Evolutionary conservation across 2,888 invertebrate genomes (phyloP), one percentile per base, ranked within the genome.

Genomic region (Lepidocyrtoides sp.): DNA sequence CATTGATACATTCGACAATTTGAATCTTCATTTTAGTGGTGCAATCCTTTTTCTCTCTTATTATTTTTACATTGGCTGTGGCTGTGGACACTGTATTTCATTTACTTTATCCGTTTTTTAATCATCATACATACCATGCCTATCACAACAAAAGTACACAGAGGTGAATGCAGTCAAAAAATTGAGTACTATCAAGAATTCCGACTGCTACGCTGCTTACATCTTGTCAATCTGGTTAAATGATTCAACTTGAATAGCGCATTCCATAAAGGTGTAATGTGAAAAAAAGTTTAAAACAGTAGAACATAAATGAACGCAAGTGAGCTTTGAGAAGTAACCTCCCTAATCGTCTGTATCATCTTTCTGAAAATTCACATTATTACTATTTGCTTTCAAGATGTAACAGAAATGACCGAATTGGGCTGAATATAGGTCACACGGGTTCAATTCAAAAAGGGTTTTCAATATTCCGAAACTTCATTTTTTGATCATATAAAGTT

Each of bases 141-240:
- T n/a, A n/a, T n/a, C n/a, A 4, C 36, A 36, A 36, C 36, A 36
- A 36, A n/a, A 36, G 36, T 36, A 36, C 36, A 2, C 1, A 48
- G 48, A 14, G 48, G 12, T 48, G 8, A 57, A 17, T 20, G 20
- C 12, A 57, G n/a, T 17, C 20, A 48, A n/a, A 48, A 23, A 20
- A 48, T 23, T 12, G 48, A 48, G 48, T 48, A 51, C 23, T 48
- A 77, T 48, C 41, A 48, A 48, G 51, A 20, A 77, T 77, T 77
- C 51, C 72, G 41, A n/a, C 72, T 41, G 41, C 72, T 72, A 41
- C 41, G 14, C 72, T 14, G 36, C 36, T 4, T n/a, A 20, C 51
- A 77, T 77, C 77, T 48, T 77, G 77, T 51, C 77, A 77, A 77
- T 77, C 77, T 48, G 77, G 77, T 77, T 77, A 77, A 77, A 44